Percentiles rank a stretch among this genome's conserved stretches.
These are phyloP conservation scores for Drosophila lini DNA, from an alignment of 1,140 invertebrate genomes.

Conservation along the genomic window DNA sequence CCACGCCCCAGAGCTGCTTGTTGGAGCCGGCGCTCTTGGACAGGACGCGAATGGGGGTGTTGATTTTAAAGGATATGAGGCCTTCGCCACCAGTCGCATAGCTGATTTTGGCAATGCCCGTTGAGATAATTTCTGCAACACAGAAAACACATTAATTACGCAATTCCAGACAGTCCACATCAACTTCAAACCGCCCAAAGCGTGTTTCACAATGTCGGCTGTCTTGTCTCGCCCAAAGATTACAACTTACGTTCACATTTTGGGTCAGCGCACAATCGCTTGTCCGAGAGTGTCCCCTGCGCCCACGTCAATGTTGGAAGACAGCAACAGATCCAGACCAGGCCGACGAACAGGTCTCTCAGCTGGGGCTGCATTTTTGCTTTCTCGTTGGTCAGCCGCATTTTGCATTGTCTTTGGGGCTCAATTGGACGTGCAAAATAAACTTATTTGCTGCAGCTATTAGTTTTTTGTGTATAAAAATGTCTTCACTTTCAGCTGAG, in stretches of 20 bases:
- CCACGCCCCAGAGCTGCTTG: constrained; percentile 89
- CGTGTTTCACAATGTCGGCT: constrained; percentile 18
- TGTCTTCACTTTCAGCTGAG: constrained; percentile 70
- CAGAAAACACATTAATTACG: constrained; percentile 20
- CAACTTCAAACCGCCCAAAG: neutral
- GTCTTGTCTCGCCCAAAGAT: constrained; percentile 26
- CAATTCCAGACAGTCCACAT: constrained; percentile 9
- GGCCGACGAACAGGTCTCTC: constrained; percentile 30
- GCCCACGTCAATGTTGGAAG: constrained; percentile 67
- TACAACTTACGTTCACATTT: constrained; percentile 86
- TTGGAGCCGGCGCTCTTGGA: constrained; percentile 90
- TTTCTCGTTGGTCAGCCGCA: constrained; percentile 61
- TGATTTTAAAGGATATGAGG: constrained; percentile 87
- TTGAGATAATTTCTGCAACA: constrained; percentile 87
- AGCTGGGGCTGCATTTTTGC: constrained; percentile 42
- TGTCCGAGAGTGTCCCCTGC: constrained; percentile 85
- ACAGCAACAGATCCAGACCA: constrained; percentile 52
- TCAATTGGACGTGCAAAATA: constrained; percentile 29
- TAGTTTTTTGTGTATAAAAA: constrained; percentile 74
- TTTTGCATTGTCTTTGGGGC: constrained; percentile 71
- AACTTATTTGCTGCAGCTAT: constrained; percentile 36
- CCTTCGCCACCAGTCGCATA: constrained; percentile 87
- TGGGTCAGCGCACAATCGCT: constrained; percentile 87
- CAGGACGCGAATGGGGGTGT: constrained; percentile 87
- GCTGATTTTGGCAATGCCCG: constrained; percentile 86